phyloP scores from a whole-genome alignment of 2,113 vertebrate species.

The Rhadina sibilatrix region DNA sequence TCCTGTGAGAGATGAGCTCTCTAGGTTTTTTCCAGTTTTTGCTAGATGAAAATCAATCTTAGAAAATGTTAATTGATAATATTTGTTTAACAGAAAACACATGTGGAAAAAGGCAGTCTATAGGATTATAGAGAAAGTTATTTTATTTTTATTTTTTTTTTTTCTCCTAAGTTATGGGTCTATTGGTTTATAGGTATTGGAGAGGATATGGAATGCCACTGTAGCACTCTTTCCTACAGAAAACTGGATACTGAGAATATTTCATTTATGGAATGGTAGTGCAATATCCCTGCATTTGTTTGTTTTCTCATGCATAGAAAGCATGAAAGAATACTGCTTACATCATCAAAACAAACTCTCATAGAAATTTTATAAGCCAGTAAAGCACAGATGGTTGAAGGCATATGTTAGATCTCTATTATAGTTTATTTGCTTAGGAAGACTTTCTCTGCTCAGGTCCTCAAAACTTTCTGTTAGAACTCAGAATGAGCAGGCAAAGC shows the following conservation, averaged over 20 bases:
- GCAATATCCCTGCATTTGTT: neutral
- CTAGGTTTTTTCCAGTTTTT: neutral
- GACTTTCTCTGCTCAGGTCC: neutral
- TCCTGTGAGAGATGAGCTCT: neutral
- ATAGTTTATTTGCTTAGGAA: neutral
- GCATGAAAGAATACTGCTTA: constrained; percentile 36
- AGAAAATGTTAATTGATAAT: neutral
- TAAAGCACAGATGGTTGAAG: constrained; percentile 36
- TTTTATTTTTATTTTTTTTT: neutral
- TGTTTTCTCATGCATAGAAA: neutral
- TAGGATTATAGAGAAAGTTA: neutral
- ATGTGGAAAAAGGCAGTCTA: neutral
- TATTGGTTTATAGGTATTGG: neutral
- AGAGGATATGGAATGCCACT: neutral
- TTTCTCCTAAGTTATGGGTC: neutral
- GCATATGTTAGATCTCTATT: constrained; percentile 6
- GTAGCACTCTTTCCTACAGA: neutral
- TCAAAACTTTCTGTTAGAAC: neutral
- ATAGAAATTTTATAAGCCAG: constrained; percentile 42
- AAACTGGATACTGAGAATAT: neutral
- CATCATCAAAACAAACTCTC: constrained; percentile 44
- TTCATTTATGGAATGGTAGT: neutral
- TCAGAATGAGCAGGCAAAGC: neutral
- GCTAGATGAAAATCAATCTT: neutral
- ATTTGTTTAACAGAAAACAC: constrained; percentile 5